Evolutionary conservation across 30 jellyfish, hydroid and myxozoan species (phyloP).

Genomic region (Cassiopea andromeda): DNA sequence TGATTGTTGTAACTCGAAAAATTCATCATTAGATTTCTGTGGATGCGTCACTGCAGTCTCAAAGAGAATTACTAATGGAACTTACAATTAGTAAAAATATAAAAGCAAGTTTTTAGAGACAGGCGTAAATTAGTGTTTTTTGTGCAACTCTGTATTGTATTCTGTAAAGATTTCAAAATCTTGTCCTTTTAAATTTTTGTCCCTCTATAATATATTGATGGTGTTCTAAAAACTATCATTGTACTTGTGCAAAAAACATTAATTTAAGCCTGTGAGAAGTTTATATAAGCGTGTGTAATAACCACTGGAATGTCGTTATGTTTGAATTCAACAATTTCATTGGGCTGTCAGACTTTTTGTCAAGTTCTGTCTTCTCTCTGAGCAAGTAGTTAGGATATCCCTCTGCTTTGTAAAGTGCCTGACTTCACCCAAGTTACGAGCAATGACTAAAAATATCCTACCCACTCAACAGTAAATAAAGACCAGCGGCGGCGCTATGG

Average conservation of each 20-base stretch:
- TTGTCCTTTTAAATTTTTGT: no score
- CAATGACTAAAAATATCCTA: no score
- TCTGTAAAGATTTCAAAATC: background rate
- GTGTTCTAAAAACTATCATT: background rate
- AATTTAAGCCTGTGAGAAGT: background rate
- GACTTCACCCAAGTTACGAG: no score
- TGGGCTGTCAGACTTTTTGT: background rate
- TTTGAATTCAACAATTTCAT: conserved; percentile 19
- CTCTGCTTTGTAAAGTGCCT: no score
- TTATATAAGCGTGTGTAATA: background rate
- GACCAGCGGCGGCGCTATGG: no score
- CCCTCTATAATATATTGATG: no score
- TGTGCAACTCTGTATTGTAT: background rate
- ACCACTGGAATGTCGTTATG: conserved; percentile 35
- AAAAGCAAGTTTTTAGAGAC: background rate
- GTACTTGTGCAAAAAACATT: background rate
- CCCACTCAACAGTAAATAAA: no score
- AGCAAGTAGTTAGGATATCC: no score
- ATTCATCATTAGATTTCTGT: conserved; percentile 8
- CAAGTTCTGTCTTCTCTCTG: background rate
- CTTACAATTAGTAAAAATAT: background rate
- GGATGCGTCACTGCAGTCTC: conserved; percentile 10
- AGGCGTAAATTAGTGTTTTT: background rate
- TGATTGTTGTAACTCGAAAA: background rate
- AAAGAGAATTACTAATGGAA: background rate